Conservation (phyloP, 2,888 invertebrate species). For the Hecatera dysodea region DNA sequence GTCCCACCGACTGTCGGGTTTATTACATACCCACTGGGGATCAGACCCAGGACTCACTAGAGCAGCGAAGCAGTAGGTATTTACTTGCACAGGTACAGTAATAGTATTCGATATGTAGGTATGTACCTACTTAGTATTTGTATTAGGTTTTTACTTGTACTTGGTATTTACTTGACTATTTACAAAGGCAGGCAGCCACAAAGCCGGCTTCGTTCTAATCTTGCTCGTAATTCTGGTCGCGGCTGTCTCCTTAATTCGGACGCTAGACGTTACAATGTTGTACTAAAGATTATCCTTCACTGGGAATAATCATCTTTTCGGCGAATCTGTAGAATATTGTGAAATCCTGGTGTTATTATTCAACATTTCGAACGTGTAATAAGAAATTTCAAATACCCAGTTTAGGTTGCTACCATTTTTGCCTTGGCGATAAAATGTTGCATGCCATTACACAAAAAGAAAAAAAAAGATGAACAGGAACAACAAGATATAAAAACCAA, state of each 20-base stretch:
- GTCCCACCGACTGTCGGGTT: not conserved
- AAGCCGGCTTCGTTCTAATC: slow-evolving; percentile 33
- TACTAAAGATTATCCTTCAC: slow-evolving; percentile 44
- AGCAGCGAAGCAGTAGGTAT: too few species aligned
- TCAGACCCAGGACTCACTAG: too few species aligned
- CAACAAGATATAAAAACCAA: not conserved
- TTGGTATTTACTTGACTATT: not conserved
- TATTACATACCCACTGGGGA: not conserved
- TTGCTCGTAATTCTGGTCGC: slow-evolving; percentile 37
- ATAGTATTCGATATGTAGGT: too few species aligned
- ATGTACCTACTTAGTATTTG: too few species aligned
- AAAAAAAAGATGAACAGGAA: not conserved
- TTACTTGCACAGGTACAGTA: not conserved
- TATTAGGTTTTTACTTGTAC: not conserved
- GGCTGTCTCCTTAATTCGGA: slow-evolving; percentile 25
- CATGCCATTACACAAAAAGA: not conserved
- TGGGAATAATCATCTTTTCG: slow-evolving; percentile 15
- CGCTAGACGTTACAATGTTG: slow-evolving; percentile 31
- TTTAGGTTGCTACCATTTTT: not conserved
- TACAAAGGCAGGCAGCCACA: slow-evolving; percentile 20
- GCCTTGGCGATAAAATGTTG: not conserved
- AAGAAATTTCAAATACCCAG: not conserved
- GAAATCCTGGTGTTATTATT: not conserved
- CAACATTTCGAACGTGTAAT: not conserved
- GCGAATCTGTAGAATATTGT: slow-evolving; percentile 11